Evolutionary conservation across 2,113 vertebrate species (phyloP).

Genomic region (Pangasianodon hypophthalmus): DNA sequence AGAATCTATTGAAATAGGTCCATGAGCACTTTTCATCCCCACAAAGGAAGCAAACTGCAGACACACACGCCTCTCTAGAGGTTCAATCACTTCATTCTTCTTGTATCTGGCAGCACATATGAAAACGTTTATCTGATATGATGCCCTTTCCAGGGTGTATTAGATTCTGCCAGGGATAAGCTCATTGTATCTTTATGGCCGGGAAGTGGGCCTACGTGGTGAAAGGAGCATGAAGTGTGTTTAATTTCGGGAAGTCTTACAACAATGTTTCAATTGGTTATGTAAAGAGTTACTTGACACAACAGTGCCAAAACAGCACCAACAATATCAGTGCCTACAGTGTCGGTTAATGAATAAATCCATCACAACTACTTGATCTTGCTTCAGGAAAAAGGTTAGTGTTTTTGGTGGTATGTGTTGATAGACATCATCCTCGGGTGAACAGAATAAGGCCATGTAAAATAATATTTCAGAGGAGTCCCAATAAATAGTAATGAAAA

Average conservation of each 20-base stretch:
- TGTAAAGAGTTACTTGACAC: conserved; percentile 24
- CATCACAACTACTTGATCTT: background rate
- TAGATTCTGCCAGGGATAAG: conserved; percentile 37
- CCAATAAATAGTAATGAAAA: background rate
- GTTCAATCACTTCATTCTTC: conserved; percentile 32
- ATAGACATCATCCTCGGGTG: background rate
- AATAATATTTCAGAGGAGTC: background rate
- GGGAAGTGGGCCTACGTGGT: conserved; percentile 50
- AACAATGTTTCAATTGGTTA: conserved; percentile 29
- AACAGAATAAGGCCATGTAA: background rate
- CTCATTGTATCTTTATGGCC: conserved; percentile 17
- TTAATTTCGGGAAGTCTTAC: conserved; percentile 47
- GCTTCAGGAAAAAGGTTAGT: background rate
- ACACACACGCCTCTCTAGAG: background rate
- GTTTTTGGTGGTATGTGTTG: background rate
- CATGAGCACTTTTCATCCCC: background rate
- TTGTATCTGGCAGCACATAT: conserved; percentile 14
- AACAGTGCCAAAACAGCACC: conserved; percentile 13
- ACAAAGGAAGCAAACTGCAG: conserved; percentile 1
- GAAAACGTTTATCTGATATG: conserved; percentile 33
- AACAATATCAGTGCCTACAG: background rate
- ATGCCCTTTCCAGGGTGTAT: conserved; percentile 33
- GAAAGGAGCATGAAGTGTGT: background rate
- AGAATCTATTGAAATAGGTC: background rate
- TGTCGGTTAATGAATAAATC: conserved; percentile 15